Percentiles rank a stretch among this genome's conserved stretches.
phyloP scores from a whole-genome alignment of 2,888 invertebrate species.

The Diloba caeruleocephala region DNA sequence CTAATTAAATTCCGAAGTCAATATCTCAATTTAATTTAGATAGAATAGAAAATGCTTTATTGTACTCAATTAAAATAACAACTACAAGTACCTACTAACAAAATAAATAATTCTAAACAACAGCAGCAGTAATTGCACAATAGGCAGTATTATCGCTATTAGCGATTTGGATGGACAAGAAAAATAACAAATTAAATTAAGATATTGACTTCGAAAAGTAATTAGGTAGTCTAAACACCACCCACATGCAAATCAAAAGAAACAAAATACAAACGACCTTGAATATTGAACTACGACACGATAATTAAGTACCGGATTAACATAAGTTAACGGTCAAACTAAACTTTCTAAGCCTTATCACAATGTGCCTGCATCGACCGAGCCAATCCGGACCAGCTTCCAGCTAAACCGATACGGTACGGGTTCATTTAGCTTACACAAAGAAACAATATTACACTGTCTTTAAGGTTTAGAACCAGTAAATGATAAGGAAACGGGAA shows the following conservation, averaged over 20 bases:
- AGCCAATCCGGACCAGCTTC: constrained; percentile 43
- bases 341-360: constrained; percentile 78
- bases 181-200: constrained; percentile 8
- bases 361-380: constrained; percentile 29
- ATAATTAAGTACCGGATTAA: constrained; percentile 62
- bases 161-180: too few relatives aligned
- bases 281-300: constrained; percentile 71
- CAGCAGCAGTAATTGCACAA: too few relatives aligned
- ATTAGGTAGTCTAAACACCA: constrained; percentile 1
- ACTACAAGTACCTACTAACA: too few relatives aligned
- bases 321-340: constrained; percentile 75
- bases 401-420: constrained; percentile 14
- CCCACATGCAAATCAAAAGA: constrained; percentile 34
- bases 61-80: too few relatives aligned
- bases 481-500: constrained; percentile 13
- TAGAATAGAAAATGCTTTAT: too few relatives aligned
- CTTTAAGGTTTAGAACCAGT: constrained; percentile 16
- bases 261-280: constrained; percentile 67
- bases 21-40: too few relatives aligned
- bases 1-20: too few relatives aligned
- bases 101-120: too few relatives aligned
- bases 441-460: constrained; percentile 11
- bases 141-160: too few relatives aligned
- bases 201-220: constrained; percentile 1
- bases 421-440: constrained; percentile 2